phyloP scores from a whole-genome alignment of 2,797 vertebrate species.

The Acomys russatus region DNA sequence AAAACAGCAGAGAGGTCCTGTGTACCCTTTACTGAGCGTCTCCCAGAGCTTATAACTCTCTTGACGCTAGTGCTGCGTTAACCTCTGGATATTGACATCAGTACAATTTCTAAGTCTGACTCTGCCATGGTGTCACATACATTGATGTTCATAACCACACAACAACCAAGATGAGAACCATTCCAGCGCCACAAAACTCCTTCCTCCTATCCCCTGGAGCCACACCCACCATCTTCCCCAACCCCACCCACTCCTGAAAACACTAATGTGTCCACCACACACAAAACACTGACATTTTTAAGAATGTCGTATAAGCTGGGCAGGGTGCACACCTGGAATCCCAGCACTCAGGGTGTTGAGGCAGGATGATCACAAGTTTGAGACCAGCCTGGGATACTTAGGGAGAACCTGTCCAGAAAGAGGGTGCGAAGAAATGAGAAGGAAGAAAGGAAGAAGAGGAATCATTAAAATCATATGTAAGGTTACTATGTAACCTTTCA shows the following conservation, averaged over 20 bases:
- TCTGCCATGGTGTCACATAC: neutral
- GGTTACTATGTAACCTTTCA: neutral
- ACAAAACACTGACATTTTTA: neutral
- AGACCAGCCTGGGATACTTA: neutral
- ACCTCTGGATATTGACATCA: neutral
- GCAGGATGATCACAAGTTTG: neutral
- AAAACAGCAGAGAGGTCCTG: neutral
- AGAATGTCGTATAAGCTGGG: neutral
- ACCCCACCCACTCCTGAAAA: neutral
- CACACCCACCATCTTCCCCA: too few relatives aligned
- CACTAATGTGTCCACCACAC: too few relatives aligned
- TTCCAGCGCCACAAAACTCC: neutral
- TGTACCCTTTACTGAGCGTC: neutral
- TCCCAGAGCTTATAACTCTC: neutral
- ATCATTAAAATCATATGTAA: neutral
- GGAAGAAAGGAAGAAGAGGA: neutral
- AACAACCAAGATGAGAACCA: neutral
- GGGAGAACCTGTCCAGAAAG: neutral
- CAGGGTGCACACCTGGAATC: neutral
- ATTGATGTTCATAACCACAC: neutral
- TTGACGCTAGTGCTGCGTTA: neutral
- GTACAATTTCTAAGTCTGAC: neutral
- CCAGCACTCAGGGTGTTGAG: neutral
- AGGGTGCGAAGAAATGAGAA: neutral
- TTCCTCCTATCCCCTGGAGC: fast-evolving